Base-by-base conservation (phyloP, 2,797 vertebrate genomes). In the Prunella strophiata region DNA sequence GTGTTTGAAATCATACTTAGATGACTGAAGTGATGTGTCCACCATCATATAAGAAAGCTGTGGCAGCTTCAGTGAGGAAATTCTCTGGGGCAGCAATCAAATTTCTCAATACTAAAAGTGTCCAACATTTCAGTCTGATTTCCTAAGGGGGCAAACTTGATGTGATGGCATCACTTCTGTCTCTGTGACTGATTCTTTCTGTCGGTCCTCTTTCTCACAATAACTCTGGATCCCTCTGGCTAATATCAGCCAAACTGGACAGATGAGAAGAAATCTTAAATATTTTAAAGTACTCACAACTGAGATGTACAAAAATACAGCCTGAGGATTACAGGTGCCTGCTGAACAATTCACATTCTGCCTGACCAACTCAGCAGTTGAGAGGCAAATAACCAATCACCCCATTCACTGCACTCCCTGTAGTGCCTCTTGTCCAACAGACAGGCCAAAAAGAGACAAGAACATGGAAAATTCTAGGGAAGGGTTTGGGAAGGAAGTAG, bases 101-200 rank as follows among this genome's bases (percentile, higher is more conserved):
- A 75, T 70, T 86, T 72, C 71, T 62, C 73, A 65, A 58, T 43
- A 47, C 26, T 75, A 57, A 54, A 90, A 80, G 5, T 10, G 4
- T 80, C 30, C 57, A 61, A 3, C 52, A 57, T 80, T 91, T 91
- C 40, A 78, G 50, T 65, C 30, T 94, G 79, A 91, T 96, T 94
- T 96, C 88, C 85, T 96, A 50, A 65, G 76, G 92, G 76, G 57
- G 47, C 0, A 6, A 88, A 71, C 16, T 18, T 65, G 29, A 74
- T 38, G 34, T 71, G 52, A 76, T 74, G 57, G 34, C 42, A 86
- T 42, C 36, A 29, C 13, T 85, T 85, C 38, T 80, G 6, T 52
- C 32, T 77, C 76, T 42, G 48, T 83, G 73, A 91, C 68, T 91
- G 66, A 74, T 62, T 74, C 58, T 71, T 88, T 80, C 76, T 77